Evolutionary conservation across 2,888 invertebrate genomes (phyloP), one percentile per base, ranked within the genome.

Genomic region (Tetramorium bicarinatum): DNA sequence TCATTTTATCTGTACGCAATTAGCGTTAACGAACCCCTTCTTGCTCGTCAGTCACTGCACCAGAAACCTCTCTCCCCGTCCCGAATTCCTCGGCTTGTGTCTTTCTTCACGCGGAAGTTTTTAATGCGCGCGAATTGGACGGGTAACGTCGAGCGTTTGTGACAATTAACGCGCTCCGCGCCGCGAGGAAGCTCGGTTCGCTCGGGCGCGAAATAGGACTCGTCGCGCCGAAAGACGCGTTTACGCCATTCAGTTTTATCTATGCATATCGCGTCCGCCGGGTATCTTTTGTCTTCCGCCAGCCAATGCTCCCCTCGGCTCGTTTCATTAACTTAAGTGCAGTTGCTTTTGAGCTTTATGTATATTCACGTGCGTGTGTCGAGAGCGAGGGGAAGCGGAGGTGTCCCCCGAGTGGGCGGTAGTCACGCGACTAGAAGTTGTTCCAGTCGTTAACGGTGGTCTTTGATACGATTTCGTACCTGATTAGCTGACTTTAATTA

Each of bases 41-140:
- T 93, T 93, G 94, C 93, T 93, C 93, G 93, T 93, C 92, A 93
- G 91, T 92, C 94, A 93, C 93, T 94, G 94, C 94, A 94, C 93
- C 91, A 92, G 89, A 90, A 82, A 86, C 83, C 90, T 79, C 64
- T 67, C 49, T 61, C 69, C 54, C 88, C 87, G 9, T 21, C 13
- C 47, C 59, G n/a, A 13, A 56, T 41, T 47, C 59, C 61, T 59
- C 66, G 47, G 75, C 34, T 62, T 67, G 49, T 29, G 49, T 29
- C 29, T 66, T 47, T 59, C 56, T 21, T 49, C 25, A 41, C 66
- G 64, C 25, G 76, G 66, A 15, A 38, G 15, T 54, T 34, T 82
- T 64, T 21, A 41, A 56, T 25, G 76, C 72, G 67, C 25, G 54
- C 62, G 52, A 83, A 83, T 88, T 82, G 86, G 62, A 71, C 84